Base-by-base conservation (phyloP, 2,113 vertebrate genomes). In the Nycticorax nycticorax region DNA sequence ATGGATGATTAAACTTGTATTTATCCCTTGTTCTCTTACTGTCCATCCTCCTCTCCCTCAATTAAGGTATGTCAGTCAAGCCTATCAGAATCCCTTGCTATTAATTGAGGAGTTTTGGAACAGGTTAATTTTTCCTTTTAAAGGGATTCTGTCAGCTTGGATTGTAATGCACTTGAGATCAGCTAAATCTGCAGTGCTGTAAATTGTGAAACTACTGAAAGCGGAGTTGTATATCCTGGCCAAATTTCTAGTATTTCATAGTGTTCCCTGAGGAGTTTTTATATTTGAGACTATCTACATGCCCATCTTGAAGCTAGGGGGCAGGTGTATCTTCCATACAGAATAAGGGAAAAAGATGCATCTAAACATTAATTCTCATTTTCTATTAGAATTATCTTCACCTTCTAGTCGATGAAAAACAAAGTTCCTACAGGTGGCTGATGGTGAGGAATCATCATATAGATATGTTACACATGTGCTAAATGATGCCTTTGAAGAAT, bases 21-120 rank as follows among this genome's bases (percentile, higher is more conserved):
- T 75, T 50, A 26, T 35, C 68, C 24, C 18, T 50, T 21, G 68
- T 60, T 69, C 55, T 63, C 33, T 39, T 33, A 12, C n/a, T 53
- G 10, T 33, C 53, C 20, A 4, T 48, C 30, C 17, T 85, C 41
- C 1, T 0, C 23, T 84, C 41, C 32, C 30, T 50, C 0, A 0
- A 7, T 84, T 16, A 39, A 62, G 9, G 39, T 15, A 10, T 30
- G 26, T 32, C 66, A 53, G 3, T 55, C 41, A 66, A 14, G 47
- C 39, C 22, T 33, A 5, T 24, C 14, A 9, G 60, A 59, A 24
- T 45, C 67, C 22, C 19, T 32, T 60, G 30, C 80, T 57, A 8
- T 73, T 67, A 32, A 43, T 32, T 41, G 8, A 17, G 45, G 50
- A 30, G 23, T 35, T 87, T 56, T 71, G 67, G n/a, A 89, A 33